These are phyloP conservation scores for Periophthalmodon schlosseri DNA, from an alignment of 2,113 vertebrate genomes.

Conservation along the genomic window DNA sequence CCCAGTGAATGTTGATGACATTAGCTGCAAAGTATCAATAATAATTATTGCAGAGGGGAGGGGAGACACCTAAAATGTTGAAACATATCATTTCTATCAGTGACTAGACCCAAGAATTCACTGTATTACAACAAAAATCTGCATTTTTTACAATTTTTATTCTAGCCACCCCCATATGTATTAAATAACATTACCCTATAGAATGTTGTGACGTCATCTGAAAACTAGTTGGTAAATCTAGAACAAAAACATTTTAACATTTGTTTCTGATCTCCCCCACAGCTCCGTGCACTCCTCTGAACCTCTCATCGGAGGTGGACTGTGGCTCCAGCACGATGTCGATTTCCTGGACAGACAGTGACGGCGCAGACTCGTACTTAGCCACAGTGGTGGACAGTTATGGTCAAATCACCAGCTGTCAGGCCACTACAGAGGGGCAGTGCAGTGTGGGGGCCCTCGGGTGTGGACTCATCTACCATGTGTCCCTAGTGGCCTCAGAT, in stretches of 20 bases:
- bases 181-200: no score
- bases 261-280: slow-evolving; percentile 14
- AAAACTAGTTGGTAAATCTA: no score
- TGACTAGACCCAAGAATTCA: no score
- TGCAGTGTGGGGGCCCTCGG: slow-evolving; percentile 68
- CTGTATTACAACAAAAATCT: no score
- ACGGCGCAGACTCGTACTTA: slow-evolving; percentile 70
- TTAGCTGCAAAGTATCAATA: no score
- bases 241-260: not conserved
- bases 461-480: slow-evolving; percentile 75
- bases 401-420: slow-evolving; percentile 65
- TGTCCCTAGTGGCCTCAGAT: slow-evolving; percentile 71
- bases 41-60: no score
- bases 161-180: no score
- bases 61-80: no score
- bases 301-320: slow-evolving; percentile 44
- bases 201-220: no score
- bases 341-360: slow-evolving; percentile 69
- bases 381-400: slow-evolving; percentile 62
- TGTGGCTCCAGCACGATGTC: slow-evolving; percentile 60
- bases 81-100: no score
- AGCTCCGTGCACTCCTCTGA: slow-evolving; percentile 75
- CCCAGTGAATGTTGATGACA: no score
- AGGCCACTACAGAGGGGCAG: slow-evolving; percentile 41
- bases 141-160: no score